Percentiles rank a stretch among this genome's conserved stretches.
Evolutionary conservation across 2,888 invertebrate genomes (phyloP).

Genomic region (Tethea ocularis): DNA sequence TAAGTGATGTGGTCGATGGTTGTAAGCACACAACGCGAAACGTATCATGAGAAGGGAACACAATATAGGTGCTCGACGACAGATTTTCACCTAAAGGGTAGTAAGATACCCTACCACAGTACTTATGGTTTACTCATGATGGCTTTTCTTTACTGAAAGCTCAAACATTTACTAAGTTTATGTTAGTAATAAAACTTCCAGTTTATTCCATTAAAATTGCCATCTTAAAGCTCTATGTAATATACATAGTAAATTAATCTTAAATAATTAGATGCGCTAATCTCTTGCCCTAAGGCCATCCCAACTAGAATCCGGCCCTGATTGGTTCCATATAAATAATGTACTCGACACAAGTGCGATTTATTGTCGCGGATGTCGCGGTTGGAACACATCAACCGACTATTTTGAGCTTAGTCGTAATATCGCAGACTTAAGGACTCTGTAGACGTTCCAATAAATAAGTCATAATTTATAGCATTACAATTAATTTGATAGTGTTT

Average conservation of each 20-base stretch:
- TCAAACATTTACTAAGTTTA: not conserved
- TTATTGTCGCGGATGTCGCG: slow-evolving; percentile 41
- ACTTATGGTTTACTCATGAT: no score
- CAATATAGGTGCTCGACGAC: no score
- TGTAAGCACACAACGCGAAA: no score
- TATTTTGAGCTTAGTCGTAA: slow-evolving; percentile 29
- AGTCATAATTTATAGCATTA: no score
- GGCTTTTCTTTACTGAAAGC: no score
- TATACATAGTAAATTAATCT: not conserved
- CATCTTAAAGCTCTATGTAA: no score
- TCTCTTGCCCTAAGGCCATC: not conserved
- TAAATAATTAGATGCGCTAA: not conserved
- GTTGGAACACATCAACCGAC: slow-evolving; percentile 33
- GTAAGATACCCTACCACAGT: no score
- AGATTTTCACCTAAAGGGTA: no score
- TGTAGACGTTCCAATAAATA: not conserved
- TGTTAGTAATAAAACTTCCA: not conserved
- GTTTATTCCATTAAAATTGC: not conserved
- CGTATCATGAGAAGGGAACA: no score
- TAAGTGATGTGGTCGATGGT: no score
- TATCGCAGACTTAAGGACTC: not conserved
- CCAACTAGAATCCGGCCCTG: not conserved
- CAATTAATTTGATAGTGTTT: not conserved
- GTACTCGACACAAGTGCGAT: slow-evolving; percentile 34
- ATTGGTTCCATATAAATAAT: slow-evolving; percentile 33